Evolutionary conservation across 92 coral and sea anemone species (phyloP).

Genomic region (Isaurus tuberculatus): DNA sequence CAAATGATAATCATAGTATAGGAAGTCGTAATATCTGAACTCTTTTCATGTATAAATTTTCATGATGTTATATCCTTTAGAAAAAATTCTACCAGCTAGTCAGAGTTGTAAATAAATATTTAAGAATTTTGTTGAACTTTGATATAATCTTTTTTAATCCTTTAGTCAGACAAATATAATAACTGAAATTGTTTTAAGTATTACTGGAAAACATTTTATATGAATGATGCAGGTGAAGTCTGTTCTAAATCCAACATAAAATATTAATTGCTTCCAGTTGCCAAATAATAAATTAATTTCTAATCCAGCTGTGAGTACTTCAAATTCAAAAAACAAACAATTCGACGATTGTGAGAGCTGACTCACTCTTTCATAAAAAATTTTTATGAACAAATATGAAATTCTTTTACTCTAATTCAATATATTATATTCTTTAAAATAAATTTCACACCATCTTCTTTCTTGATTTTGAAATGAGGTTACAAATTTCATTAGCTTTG

Average conservation of each 20-base stretch:
- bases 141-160: too few species aligned
- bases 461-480: too few species aligned
- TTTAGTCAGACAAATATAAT: background rate
- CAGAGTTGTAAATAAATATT: background rate
- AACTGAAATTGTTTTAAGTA: background rate
- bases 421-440: too few species aligned
- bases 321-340: conserved; percentile 11
- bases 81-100: too few species aligned
- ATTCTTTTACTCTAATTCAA: too few species aligned
- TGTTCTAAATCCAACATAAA: background rate
- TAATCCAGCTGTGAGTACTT: background rate
- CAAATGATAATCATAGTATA: too few species aligned
- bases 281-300: conserved; percentile 1
- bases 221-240: background rate
- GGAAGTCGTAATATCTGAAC: too few species aligned
- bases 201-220: background rate
- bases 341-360: background rate
- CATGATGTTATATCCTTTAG: too few species aligned
- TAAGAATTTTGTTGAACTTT: background rate
- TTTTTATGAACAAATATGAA: background rate
- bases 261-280: background rate
- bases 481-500: too few species aligned
- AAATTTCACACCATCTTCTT: too few species aligned
- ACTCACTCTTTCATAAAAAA: background rate
- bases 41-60: too few species aligned